Conservation (phyloP, 2,888 invertebrate genomes). For the Branchellion lobata region DNA sequence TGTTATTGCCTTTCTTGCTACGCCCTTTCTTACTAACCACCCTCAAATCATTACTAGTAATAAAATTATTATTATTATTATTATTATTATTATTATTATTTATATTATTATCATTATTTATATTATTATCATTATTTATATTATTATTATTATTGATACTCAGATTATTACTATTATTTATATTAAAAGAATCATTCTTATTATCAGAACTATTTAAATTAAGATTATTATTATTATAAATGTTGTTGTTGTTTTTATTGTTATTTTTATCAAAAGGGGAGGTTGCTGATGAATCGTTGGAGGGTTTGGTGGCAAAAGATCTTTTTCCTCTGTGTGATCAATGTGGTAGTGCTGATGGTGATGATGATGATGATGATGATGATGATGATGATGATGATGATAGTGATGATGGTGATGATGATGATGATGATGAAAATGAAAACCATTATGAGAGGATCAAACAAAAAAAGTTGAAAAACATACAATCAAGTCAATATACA, state of each 20-base stretch:
- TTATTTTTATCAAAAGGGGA: neutral
- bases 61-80: neutral
- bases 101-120: neutral
- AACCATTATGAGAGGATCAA: neutral
- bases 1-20: neutral
- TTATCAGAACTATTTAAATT: neutral
- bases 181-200: neutral
- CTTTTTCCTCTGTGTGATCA: too few relatives aligned
- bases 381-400: constrained; percentile 5
- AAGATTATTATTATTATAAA: constrained; percentile 6
- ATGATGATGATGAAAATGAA: neutral
- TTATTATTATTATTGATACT: neutral
- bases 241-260: neutral
- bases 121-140: neutral
- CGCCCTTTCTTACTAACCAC: neutral
- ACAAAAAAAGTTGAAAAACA: too few relatives aligned
- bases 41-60: neutral
- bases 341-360: constrained; percentile 6
- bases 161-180: neutral
- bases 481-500: too few relatives aligned
- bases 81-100: neutral
- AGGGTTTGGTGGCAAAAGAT: too few relatives aligned
- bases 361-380: constrained; percentile 9
- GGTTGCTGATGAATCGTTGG: neutral
- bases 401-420: constrained; percentile 2